Evolutionary conservation across 2,888 invertebrate genomes (phyloP).

Genomic region (Orthonevra nobilis): DNA sequence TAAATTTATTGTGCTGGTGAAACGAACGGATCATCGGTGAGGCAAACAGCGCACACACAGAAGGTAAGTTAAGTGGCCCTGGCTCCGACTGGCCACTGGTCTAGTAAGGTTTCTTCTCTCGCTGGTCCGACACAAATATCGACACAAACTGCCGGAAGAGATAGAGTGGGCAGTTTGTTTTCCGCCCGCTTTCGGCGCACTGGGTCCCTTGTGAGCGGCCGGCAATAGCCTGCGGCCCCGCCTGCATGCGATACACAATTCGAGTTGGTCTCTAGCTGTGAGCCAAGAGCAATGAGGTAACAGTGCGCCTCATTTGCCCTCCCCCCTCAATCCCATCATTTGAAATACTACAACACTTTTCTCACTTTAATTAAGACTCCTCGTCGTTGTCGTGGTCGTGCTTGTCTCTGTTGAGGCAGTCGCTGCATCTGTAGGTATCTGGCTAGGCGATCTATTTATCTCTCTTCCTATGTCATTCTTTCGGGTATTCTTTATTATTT

Average conservation of each 20-base stretch:
- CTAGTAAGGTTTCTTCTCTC: conserved; percentile 35
- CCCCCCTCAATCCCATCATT: conserved; percentile 16
- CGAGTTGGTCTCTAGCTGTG: conserved; percentile 11
- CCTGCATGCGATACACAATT: conserved; percentile 39
- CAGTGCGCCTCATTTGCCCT: background rate
- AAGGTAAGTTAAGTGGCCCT: conserved; percentile 66
- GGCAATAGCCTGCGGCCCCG: background rate
- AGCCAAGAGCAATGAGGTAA: conserved; percentile 16
- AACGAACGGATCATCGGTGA: conserved; percentile 58
- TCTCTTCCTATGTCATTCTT: conserved; percentile 67
- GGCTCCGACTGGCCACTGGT: conserved; percentile 62
- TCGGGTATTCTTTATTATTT: conserved; percentile 67
- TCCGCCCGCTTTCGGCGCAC: conserved; percentile 45
- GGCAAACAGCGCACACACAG: conserved; percentile 34
- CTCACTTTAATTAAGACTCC: conserved; percentile 70
- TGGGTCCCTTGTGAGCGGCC: background rate
- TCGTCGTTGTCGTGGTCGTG: too few species aligned
- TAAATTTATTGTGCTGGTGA: conserved; percentile 58
- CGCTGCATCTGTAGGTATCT: conserved; percentile 61
- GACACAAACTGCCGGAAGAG: conserved; percentile 67
- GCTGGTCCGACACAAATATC: conserved; percentile 63
- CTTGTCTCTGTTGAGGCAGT: too few species aligned
- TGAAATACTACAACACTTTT: conserved; percentile 60
- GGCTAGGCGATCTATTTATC: conserved; percentile 65
- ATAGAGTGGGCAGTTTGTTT: conserved; percentile 67